These are phyloP conservation scores for Caenorhabditis sp. DNA, from an alignment of 2,888 invertebrate genomes.

Conservation along the genomic window DNA sequence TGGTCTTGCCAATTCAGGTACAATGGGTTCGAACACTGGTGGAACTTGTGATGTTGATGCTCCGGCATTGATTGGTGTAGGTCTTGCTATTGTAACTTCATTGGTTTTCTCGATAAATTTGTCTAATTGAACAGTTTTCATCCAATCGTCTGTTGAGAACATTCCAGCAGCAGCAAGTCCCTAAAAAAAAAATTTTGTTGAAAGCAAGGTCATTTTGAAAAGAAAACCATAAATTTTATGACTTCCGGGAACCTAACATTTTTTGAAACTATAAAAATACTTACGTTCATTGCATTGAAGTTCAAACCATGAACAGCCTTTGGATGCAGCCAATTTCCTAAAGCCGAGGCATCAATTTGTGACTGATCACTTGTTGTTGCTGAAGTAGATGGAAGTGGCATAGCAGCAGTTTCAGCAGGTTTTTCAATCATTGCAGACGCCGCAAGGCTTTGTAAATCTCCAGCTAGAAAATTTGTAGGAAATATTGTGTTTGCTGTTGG, in stretches of 20 bases:
- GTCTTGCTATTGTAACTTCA: slow-evolving; percentile 4
- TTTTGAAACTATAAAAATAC: not conserved
- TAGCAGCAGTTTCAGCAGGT: not conserved
- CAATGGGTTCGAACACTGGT: too few species aligned
- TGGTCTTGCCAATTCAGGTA: not conserved
- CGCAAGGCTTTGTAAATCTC: slow-evolving; percentile 3
- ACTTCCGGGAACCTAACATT: too few species aligned
- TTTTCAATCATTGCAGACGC: not conserved
- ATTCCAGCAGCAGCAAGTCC: slow-evolving; percentile 19
- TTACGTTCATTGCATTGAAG: not conserved
- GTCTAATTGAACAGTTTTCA: not conserved
- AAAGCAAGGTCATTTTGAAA: too few species aligned
- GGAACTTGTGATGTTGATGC: slow-evolving; percentile 5
- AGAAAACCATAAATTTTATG: too few species aligned
- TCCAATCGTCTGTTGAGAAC: not conserved
- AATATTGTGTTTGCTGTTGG: not conserved
- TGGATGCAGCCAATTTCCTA: not conserved
- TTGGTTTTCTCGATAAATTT: slow-evolving; percentile 5
- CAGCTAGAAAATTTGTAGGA: slow-evolving; percentile 1
- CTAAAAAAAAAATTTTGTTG: too few species aligned
- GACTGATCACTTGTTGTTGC: not conserved
- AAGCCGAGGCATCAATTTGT: not conserved
- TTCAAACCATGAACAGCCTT: not conserved
- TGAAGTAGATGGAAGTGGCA: not conserved
- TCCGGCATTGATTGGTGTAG: slow-evolving; percentile 11